Percentiles rank a stretch among this genome's conserved stretches.
Conservation (phyloP, 2,888 invertebrate genomes). For the Geophilus truncorum region DNA sequence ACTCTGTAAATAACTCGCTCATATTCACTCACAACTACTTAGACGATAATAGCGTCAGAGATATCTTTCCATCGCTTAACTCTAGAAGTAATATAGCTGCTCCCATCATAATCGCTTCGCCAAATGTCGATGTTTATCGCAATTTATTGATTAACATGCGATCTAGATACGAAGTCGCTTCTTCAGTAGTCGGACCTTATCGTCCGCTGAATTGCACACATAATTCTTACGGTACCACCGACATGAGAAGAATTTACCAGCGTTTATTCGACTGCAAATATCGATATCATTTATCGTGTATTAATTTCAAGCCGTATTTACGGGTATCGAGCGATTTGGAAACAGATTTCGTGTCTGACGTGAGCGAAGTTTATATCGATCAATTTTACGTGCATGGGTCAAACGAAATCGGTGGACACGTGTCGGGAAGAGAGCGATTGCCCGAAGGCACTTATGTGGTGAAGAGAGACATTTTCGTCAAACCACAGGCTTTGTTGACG, state of each 20-base stretch:
- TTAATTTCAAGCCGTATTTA: slow-evolving; percentile 84
- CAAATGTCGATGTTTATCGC: slow-evolving; percentile 78
- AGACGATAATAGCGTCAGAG: slow-evolving; percentile 74
- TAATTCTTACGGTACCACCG: slow-evolving; percentile 76
- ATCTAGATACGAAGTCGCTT: slow-evolving; percentile 90
- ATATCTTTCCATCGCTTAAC: slow-evolving; percentile 75
- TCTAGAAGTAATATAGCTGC: slow-evolving; percentile 91
- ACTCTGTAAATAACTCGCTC: slow-evolving; percentile 72
- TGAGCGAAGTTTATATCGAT: not conserved
- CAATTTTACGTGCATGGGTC: not conserved
- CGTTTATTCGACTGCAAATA: slow-evolving; percentile 64
- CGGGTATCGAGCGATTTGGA: slow-evolving; percentile 56
- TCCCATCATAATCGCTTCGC: slow-evolving; percentile 82
- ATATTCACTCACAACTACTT: slow-evolving; percentile 84
- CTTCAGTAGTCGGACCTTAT: slow-evolving; percentile 90
- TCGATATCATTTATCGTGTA: slow-evolving; percentile 89
- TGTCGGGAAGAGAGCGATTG: slow-evolving; percentile 68
- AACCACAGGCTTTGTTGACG: slow-evolving; percentile 85
- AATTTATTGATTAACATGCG: slow-evolving; percentile 88
- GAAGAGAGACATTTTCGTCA: slow-evolving; percentile 85
- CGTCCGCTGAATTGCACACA: slow-evolving; percentile 85
- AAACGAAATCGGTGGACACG: slow-evolving; percentile 67
- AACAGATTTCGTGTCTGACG: not conserved
- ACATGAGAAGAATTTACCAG: slow-evolving; percentile 45
- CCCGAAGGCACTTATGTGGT: slow-evolving; percentile 78